Evolutionary conservation across 2,888 invertebrate genomes (phyloP), one percentile per base, ranked within the genome.

Genomic region (Brachypterus glaber): DNA sequence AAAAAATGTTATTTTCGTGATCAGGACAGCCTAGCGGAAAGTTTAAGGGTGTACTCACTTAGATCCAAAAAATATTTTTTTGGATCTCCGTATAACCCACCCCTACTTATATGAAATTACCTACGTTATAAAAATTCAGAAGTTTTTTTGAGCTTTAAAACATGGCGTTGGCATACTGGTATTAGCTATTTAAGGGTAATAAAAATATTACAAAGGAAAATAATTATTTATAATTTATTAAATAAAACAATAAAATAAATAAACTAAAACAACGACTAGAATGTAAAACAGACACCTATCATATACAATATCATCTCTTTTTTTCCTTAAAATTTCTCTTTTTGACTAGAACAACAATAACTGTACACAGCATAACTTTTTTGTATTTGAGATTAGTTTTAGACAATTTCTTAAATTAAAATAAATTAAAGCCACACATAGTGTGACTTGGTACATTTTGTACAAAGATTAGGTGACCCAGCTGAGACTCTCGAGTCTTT

Each of bases 211-310:
- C 7, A 7, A 21, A 30, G 30, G 31, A 38, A 29, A 40, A 37
- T 24, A 15, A 32, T 30, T 44, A 50, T 45, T 46, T 52, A 52
- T 54, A 49, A 46, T 55, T 53, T 49, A 53, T 49, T 53, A 54
- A 57, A 53, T 51, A 50, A 49, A 54, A 52, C 46, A 51, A 48
- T 50, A 46, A 51, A 60, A 59, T 58, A 55, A 49, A 58, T 58
- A 53, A 57, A 27, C 12, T 27, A 27, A 27, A 27, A 27, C 12
- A 27, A 65, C 64, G 63, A 64, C 64, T 64, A 65, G 63, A 62
- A 57, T 57, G 53, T 59, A 58, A 60, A 61, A 59, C 60, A 58
- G 62, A 64, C 62, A 62, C 58, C 58, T 58, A 57, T 52, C 48
- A 49, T 45, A 47, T 38, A 34, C 47, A 49, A 46, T 50, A 42